Percentiles rank a stretch among this genome's conserved stretches.
These are phyloP conservation scores for Clarias fuscus DNA, from an alignment of 2,797 vertebrate genomes.

Conservation along the genomic window DNA sequence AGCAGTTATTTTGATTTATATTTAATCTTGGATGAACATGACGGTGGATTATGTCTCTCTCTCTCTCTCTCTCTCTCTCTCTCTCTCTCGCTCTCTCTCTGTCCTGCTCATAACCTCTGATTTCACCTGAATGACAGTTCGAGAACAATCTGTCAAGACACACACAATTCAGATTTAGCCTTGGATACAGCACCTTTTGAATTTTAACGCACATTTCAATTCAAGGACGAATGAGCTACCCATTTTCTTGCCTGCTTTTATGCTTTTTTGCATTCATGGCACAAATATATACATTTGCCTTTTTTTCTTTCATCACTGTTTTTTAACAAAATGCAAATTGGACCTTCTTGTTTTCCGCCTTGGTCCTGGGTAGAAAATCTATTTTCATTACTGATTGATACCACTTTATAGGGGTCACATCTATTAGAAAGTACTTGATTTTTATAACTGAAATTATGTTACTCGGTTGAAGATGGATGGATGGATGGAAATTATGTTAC, in stretches of 20 bases:
- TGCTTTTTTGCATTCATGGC: not conserved
- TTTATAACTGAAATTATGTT: not conserved
- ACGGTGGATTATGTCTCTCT: constrained; percentile 74
- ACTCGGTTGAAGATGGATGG: too few species aligned
- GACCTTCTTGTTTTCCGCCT: not conserved
- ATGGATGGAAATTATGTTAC: not conserved
- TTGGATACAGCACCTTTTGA: constrained; percentile 11
- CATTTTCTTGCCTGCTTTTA: not conserved
- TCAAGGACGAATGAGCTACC: not conserved
- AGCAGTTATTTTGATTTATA: constrained; percentile 69
- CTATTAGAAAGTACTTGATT: not conserved
- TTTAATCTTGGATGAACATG: constrained; percentile 78
- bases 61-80: constrained; percentile 66
- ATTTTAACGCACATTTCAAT: not conserved
- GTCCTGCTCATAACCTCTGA: constrained; percentile 49
- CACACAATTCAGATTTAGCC: constrained; percentile 1
- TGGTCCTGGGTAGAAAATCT: not conserved
- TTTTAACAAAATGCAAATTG: not conserved
- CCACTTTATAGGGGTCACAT: not conserved
- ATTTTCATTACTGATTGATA: not conserved
- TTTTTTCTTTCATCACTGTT: not conserved
- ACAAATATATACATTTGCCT: not conserved
- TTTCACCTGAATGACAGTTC: constrained; percentile 59
- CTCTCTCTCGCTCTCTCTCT: constrained; percentile 70
- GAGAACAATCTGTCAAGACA: constrained; percentile 13